Evolutionary conservation across 2,888 invertebrate genomes (phyloP), one percentile per base, ranked within the genome.

Genomic region (Galeruca laticollis): DNA sequence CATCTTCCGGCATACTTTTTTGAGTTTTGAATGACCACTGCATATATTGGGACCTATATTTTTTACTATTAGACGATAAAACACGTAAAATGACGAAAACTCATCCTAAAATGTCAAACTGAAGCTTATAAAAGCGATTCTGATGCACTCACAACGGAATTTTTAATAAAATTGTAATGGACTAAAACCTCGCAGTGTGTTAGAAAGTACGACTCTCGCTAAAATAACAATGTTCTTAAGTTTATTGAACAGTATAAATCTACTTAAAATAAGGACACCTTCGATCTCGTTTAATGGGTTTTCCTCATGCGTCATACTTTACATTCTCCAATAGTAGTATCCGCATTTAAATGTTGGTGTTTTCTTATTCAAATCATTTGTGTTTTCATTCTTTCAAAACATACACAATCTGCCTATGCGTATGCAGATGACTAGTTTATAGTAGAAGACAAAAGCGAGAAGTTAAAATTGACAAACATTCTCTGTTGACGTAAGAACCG

Each of bases 231-330:
- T 60, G 60, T 60, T 60, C 15, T 59, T 60, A 60, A 47, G 56
- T 57, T 35, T 57, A 57, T 57, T 57, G 18, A 57, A 35, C n/a
- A 35, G 56, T 47, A 65, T 47, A 63, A 65, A 65, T 57, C 57
- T 57, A 64, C 64, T 64, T 64, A 56, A 64, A 65, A 65, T 64
- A 56, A 64, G 64, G 64, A 64, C 64, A 57, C 56, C 11, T 64
- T 57, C 65, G 57, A 65, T 65, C 65, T 65, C 65, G 57, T 35
- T 65, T 54, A 15, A 43, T 54, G 65, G 65, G 43, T 65, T 65
- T 65, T 47, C 57, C 57, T 33, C 35, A 65, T 57, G 65, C 64
- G 64, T 65, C 64, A 64, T 52, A 56, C 47, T 57, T 57, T 15
- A 62, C 33, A 20, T 52, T 62, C 37, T 62, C 20, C 3, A 37